Conservation (phyloP, 2,113 vertebrate species). For the human region GRCh38 chr20:36118001-36118500, state of each 20-base stretch:
- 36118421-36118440: conserved; percentile 24
- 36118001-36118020: neutral
- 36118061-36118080: neutral
- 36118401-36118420: neutral
- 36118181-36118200: conserved; percentile 29
- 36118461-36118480: neutral
- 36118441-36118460: conserved; percentile 27
- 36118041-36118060: neutral
- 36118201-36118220: neutral
- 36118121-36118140: neutral
- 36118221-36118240: no score
- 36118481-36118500: neutral
- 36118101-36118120: neutral
- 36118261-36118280: no score
- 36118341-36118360: no score
- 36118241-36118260: no score
- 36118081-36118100: neutral
- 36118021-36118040: neutral
- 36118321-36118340: no score
- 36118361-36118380: neutral
- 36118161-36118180: neutral
- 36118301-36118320: no score
- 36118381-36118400: neutral
- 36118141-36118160: neutral
- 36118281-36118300: no score